Base-by-base conservation (phyloP, 1,140 invertebrate species). In the Brachionus koreanus region DNA sequence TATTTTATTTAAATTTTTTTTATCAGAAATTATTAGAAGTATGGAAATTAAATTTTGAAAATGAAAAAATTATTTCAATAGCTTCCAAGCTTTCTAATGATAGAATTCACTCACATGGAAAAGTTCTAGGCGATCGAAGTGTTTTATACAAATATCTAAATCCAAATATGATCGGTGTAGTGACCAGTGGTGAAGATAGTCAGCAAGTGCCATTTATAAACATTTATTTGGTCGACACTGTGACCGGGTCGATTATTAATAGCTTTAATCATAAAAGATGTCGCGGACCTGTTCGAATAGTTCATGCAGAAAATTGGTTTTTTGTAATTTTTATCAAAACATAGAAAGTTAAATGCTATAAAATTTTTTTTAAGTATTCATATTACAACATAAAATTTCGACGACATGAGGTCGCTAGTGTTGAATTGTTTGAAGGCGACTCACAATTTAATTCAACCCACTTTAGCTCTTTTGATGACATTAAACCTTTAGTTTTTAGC, bases 71-170 rank as follows among this genome's bases (percentile, higher is more conserved):
- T 12, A 42, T 61, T 42, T 13, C 76, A 10, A 79, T 79, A 23
- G 76, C 49, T 42, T 39, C 76, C 10, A 79, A 79, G 16, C 39
- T 42, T n/a, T n/a, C 46, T 13, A 79, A 82, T 87, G 97, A 98
- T 90, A 92, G 93, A 85, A 95, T 98, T 9, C 95, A 98, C 87
- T 97, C 96, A 1, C 95, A 96, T 87, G 97, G 97, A 33, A 91
- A 95, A 85, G 96, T 98, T 35, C 89, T 99, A 82, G 93, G 92
- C 37, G 97, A 99, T 90, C 91, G 97, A 85, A 95, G 94, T 86
- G 97, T 99, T 49, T 91, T 98, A 19, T 99, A 99, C 89, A 99
- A 99, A 87, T 98, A 99, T 87, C 91, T 95, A 65, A 99, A 99
- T 91, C 97, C 97, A 25, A 98, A 99, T 90, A 89, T 99, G 82